A percentile compares a stretch with the other conserved stretches of the same genome.
These are phyloP conservation scores for Mallateleia sp. DNA, from an alignment of 2,888 invertebrate genomes.

Conservation along the genomic window DNA sequence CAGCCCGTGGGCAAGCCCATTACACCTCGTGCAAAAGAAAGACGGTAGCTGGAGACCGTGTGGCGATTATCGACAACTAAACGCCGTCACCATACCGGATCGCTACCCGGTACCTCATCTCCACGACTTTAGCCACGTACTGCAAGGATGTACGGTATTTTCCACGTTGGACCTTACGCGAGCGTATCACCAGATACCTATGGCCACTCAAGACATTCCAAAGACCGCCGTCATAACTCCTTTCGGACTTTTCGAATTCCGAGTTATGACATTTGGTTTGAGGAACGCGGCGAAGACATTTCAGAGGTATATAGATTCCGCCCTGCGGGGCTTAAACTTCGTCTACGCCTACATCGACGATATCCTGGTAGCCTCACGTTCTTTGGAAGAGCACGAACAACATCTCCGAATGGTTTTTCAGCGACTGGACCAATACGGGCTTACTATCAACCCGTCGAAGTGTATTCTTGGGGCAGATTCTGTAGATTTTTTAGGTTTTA, in stretches of 20 bases:
- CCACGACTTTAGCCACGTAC: conserved; percentile 57
- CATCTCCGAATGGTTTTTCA: background rate
- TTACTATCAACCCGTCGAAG: background rate
- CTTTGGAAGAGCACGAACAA: background rate
- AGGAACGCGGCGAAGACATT: conserved; percentile 8
- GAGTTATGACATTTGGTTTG: conserved; percentile 4
- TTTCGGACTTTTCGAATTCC: conserved; percentile 3
- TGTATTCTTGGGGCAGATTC: background rate
- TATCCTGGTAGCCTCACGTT: background rate
- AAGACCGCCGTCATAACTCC: background rate
- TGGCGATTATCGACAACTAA: conserved; percentile 61
- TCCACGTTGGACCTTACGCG: background rate
- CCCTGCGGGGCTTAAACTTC: background rate
- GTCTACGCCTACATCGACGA: conserved; percentile 70
- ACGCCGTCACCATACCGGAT: conserved; percentile 51
- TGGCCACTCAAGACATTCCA: background rate
- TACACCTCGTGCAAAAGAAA: conserved; percentile 55
- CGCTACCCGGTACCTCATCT: conserved; percentile 57
- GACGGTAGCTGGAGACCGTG: conserved; percentile 57
- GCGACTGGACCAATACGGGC: background rate
- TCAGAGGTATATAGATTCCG: background rate
- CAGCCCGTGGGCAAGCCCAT: background rate
- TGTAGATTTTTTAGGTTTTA: background rate
- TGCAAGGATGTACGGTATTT: background rate
- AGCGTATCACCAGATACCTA: background rate